Evolutionary conservation across 2,113 vertebrate species (phyloP).

Genomic region (Melanerpes formicivorus): DNA sequence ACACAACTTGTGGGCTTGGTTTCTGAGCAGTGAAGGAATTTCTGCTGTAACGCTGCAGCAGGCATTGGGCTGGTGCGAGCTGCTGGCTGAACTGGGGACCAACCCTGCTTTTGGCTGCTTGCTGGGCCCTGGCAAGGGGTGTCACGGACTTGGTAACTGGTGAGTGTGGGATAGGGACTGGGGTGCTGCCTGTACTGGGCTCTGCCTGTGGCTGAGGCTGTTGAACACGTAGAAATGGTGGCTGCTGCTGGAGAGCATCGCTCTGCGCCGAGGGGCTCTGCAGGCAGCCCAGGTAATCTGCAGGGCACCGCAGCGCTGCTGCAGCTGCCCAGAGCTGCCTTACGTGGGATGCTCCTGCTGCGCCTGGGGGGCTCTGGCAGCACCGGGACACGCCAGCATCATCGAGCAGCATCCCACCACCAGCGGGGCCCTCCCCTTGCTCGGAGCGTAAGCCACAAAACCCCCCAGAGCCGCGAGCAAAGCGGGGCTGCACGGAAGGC

Average conservation of each 20-base stretch:
- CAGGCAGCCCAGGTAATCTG: background rate
- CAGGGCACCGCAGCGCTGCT: background rate
- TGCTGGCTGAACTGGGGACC: background rate
- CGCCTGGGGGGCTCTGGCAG: background rate
- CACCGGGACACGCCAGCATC: background rate
- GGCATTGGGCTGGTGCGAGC: fast-evolving
- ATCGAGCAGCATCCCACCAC: background rate
- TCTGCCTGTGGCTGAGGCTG: fast-evolving
- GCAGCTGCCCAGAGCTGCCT: background rate
- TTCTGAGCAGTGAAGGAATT: background rate
- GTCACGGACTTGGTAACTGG: background rate
- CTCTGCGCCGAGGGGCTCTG: background rate
- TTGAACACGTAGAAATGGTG: background rate
- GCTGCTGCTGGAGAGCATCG: background rate
- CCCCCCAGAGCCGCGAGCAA: background rate
- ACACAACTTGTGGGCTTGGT: fast-evolving
- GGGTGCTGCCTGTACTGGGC: background rate
- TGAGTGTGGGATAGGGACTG: background rate
- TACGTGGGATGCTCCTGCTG: fast-evolving
- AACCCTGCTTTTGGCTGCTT: fast-evolving
- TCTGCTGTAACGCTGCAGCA: background rate
- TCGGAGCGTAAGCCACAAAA: background rate
- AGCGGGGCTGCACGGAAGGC: background rate
- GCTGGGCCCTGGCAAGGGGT: background rate
- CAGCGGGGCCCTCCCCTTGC: background rate